Conservation (phyloP, 2,797 vertebrate genomes). For the Nannoperca australis region DNA sequence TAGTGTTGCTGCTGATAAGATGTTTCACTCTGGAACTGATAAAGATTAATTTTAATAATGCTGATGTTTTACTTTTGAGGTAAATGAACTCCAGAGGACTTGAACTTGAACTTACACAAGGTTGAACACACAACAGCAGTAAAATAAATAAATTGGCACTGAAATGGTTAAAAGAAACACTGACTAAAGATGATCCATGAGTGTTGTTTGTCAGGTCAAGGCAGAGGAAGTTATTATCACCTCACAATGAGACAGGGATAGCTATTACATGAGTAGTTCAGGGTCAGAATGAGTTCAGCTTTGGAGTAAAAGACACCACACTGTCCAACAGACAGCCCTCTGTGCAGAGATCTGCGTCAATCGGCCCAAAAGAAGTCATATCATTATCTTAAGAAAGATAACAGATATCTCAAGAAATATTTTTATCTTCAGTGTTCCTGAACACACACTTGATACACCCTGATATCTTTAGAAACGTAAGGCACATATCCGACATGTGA, state of each 20-base stretch:
- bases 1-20: conserved; percentile 24
- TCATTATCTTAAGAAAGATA: conserved; percentile 1
- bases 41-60: conserved; percentile 14
- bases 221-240: conserved; percentile 12
- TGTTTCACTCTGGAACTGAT: conserved; percentile 22
- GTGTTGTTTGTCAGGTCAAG: conserved; percentile 13
- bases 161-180: background rate
- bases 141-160: background rate
- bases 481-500: conserved; percentile 43
- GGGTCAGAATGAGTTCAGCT: conserved; percentile 9
- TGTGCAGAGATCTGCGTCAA: conserved; percentile 1
- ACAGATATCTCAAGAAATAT: conserved; percentile 9
- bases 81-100: conserved; percentile 3
- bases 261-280: background rate
- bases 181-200: conserved; percentile 1
- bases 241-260: conserved; percentile 9
- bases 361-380: background rate
- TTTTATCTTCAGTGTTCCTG: background rate
- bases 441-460: background rate
- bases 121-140: background rate
- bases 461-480: conserved; percentile 26
- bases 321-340: background rate
- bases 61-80: conserved; percentile 22
- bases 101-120: background rate
- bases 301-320: conserved; percentile 2